A percentile compares a stretch with the other conserved stretches of the same genome.
Evolutionary conservation across 2,888 invertebrate genomes (phyloP).

Genomic region (Parasteatoda lunata): DNA sequence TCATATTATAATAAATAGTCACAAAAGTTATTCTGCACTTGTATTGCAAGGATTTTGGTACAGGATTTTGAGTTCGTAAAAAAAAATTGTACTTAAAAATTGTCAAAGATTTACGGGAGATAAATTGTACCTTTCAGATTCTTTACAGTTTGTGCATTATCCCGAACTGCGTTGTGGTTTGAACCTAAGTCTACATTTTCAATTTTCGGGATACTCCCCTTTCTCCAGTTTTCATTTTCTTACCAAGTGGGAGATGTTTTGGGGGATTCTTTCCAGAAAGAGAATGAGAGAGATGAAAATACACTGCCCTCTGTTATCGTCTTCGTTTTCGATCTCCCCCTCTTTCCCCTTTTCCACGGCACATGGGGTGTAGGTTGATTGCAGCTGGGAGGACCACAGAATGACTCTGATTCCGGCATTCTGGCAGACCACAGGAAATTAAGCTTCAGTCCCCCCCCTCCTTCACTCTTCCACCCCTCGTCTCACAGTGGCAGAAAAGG

Average conservation of each 20-base stretch:
- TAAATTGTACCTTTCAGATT: no score
- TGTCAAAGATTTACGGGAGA: no score
- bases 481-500: background rate
- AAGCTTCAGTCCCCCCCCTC: conserved; percentile 15
- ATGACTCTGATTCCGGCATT: conserved; percentile 26
- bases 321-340: background rate
- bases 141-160: no score
- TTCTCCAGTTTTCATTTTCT: conserved; percentile 34
- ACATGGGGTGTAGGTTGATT: conserved; percentile 34
- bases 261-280: background rate
- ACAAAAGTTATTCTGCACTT: no score
- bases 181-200: background rate
- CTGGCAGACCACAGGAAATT: conserved; percentile 62
- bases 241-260: background rate
- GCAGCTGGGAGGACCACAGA: conserved; percentile 26
- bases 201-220: conserved; percentile 14
- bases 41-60: no score
- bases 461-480: no score
- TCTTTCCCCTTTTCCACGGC: conserved; percentile 31
- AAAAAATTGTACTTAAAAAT: no score
- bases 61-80: no score
- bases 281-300: conserved; percentile 9
- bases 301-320: background rate
- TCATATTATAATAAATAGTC: no score
- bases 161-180: no score